A percentile compares a stretch with the other conserved stretches of the same genome.
phyloP scores from a whole-genome alignment of 1,140 invertebrate species.

The Bombus sylvicola region DNA sequence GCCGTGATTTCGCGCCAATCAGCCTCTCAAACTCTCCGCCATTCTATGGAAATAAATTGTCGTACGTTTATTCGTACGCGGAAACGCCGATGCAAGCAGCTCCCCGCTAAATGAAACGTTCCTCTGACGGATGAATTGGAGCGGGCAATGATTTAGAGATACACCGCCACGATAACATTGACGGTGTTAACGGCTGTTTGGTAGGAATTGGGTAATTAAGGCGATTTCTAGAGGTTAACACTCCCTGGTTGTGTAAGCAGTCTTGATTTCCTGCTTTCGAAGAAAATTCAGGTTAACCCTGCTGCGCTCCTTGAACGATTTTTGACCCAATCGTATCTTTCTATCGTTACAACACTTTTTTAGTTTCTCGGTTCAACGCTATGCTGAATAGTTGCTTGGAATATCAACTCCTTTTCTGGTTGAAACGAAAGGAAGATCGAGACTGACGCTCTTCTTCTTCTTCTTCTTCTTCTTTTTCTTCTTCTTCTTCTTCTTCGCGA shows the following conservation, averaged over 20 bases:
- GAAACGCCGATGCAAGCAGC: background rate
- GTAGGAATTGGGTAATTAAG: constrained; percentile 17
- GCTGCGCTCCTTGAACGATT: too few species aligned
- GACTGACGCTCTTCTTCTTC: too few species aligned
- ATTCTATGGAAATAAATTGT: constrained; percentile 48
- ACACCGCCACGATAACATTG: background rate
- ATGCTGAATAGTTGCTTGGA: too few species aligned
- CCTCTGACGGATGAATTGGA: constrained; percentile 42
- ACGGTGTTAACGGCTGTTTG: background rate
- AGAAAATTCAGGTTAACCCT: background rate
- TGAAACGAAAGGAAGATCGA: too few species aligned
- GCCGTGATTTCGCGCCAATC: constrained; percentile 53
- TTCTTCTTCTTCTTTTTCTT: too few species aligned
- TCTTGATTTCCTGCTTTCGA: background rate
- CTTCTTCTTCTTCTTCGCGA: too few species aligned
- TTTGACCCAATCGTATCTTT: too few species aligned
- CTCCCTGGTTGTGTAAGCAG: background rate
- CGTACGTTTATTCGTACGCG: background rate
- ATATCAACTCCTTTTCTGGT: too few species aligned
- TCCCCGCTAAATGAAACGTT: constrained; percentile 16
- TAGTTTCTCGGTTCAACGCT: too few species aligned
- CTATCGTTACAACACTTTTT: too few species aligned
- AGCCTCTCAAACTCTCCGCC: constrained; percentile 32
- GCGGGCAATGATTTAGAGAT: constrained; percentile 19
- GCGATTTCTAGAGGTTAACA: constrained; percentile 1